Evolutionary conservation across 1,140 invertebrate species (phyloP).

Genomic region (Trichonephila clavipes): DNA sequence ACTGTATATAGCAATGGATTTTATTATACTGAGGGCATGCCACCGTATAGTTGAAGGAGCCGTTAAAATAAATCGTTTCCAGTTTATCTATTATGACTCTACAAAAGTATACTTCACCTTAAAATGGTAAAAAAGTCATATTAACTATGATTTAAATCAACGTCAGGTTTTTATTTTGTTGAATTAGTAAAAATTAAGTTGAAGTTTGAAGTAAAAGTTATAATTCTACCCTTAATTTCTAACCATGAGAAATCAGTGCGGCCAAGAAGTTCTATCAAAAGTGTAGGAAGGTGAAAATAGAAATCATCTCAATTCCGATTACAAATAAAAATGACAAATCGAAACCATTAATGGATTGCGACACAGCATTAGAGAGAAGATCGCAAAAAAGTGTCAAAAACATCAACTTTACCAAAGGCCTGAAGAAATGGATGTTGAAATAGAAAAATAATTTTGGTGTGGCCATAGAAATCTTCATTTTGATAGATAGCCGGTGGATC

Average conservation of each 20-base stretch:
- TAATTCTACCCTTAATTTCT: no score
- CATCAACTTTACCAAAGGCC: constrained; percentile 33
- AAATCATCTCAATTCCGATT: constrained; percentile 46
- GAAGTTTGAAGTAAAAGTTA: no score
- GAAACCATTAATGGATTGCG: constrained; percentile 40
- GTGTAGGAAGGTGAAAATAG: not conserved
- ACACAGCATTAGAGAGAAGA: not conserved
- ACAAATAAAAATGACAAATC: constrained; percentile 54
- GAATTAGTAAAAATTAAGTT: no score
- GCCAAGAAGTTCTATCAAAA: not conserved
- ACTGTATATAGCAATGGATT: no score
- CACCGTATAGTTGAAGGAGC: no score
- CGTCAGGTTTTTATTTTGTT: no score
- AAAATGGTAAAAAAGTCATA: no score
- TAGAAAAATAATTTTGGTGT: constrained; percentile 29
- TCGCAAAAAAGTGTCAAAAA: constrained; percentile 58
- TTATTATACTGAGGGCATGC: no score
- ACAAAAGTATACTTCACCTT: no score
- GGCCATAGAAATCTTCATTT: constrained; percentile 60
- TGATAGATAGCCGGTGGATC: constrained; percentile 47
- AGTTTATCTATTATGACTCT: no score
- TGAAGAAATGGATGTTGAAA: constrained; percentile 53
- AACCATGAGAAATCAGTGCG: not conserved
- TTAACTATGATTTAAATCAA: no score
- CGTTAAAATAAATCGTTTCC: no score